Base-by-base conservation (phyloP, 2,797 vertebrate genomes). In the Neosilurus mollespiculum region DNA sequence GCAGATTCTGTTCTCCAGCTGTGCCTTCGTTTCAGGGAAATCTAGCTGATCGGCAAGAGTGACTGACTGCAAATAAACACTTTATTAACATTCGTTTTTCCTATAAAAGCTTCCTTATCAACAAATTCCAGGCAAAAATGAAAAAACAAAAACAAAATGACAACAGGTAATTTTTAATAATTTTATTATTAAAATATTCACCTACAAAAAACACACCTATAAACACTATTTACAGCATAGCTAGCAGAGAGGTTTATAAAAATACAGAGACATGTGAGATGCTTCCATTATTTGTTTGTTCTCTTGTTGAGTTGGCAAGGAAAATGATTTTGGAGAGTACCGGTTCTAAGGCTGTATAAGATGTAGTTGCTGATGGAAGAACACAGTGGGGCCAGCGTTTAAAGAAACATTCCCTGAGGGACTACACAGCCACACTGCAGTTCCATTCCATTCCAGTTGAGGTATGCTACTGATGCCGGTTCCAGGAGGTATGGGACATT, bases 151-250 rank as follows among this genome's bases (percentile, higher is more conserved):
- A 30, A 30, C 30, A 30, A 84, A 84, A 49, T 1, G 11, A 80
- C 67, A 66, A 51, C 59, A 83, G 72, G 81, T 34, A 78, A 9
- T 71, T 93, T 94, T 95, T 90, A 86, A 91, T 83, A 83, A 91
- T 94, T 95, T 95, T 95, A 94, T 95, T 94, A 95, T 94, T 95
- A 95, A 95, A 95, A 95, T 95, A 95, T 92, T 93, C 92, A 95
- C 93, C 94, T 94, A 95, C 92, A 95, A 95, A 95, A 95, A 94
- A 90, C 94, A 90, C 89, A 90, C 90, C 93, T 95, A 95, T 95
- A 91, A 93, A 95, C 95, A 95, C 91, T 95, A 95, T 95, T 90
- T 95, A 95, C 95, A 95, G 83, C 87, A 86, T 85, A 92, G 91
- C 90, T 84, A 91, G 91, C 91, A 91, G 85, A 82, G 86, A 92